A percentile compares a stretch with the other conserved stretches of the same genome.
Conservation (phyloP, 2,888 invertebrate species). For the Apamea epomidion region DNA sequence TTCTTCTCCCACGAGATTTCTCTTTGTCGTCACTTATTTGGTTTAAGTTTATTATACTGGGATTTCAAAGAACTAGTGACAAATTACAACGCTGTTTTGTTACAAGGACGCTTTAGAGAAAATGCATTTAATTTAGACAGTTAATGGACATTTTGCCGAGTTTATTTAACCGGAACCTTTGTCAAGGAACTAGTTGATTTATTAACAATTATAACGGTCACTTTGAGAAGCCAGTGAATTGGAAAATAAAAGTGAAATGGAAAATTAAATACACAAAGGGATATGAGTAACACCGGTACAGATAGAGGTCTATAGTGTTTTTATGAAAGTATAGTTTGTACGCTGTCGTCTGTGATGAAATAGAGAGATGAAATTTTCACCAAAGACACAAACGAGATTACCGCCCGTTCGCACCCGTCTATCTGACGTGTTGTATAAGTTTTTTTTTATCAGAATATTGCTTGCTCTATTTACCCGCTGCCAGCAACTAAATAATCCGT, state of each 20-base stretch:
- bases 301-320: slow-evolving; percentile 11
- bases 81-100: slow-evolving; percentile 54
- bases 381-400: slow-evolving; percentile 70
- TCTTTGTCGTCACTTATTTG: slow-evolving; percentile 62
- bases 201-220: slow-evolving; percentile 4
- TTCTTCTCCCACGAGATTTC: slow-evolving; percentile 67
- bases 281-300: slow-evolving; percentile 4
- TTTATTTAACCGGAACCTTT: slow-evolving; percentile 25
- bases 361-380: slow-evolving; percentile 64
- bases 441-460: slow-evolving; percentile 76
- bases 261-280: slow-evolving; percentile 25
- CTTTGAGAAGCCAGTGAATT: slow-evolving; percentile 13
- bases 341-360: slow-evolving; percentile 34
- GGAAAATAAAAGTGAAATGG: slow-evolving; percentile 26
- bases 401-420: slow-evolving; percentile 65
- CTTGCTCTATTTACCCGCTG: slow-evolving; percentile 80
- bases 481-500: slow-evolving; percentile 86
- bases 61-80: slow-evolving; percentile 61
- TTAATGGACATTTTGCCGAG: slow-evolving; percentile 43
- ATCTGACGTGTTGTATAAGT: slow-evolving; percentile 68
- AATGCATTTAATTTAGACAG: slow-evolving; percentile 54
- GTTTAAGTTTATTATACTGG: slow-evolving; percentile 68
- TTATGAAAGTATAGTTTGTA: slow-evolving; percentile 37
- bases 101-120: slow-evolving; percentile 38
- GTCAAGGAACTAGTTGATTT: slow-evolving; percentile 41